Conservation (phyloP, 1,140 invertebrate genomes). For the Aleiodes sp. region DNA sequence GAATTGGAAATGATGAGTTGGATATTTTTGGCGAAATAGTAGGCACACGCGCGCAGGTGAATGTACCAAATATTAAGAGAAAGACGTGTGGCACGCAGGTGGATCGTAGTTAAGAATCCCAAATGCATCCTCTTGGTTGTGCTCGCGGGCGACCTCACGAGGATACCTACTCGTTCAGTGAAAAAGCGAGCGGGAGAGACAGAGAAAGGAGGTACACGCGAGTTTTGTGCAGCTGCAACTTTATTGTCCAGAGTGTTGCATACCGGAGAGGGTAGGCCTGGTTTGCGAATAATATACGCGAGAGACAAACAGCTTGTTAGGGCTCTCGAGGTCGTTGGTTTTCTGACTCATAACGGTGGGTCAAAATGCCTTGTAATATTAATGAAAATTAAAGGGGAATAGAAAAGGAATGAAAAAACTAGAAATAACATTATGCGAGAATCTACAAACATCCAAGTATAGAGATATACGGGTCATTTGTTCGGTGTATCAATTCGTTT, state of each 20-base stretch:
- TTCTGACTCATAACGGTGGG: constrained; percentile 6
- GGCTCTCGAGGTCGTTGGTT: background rate
- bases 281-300: constrained; percentile 14
- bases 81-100: constrained; percentile 49
- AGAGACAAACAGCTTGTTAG: constrained; percentile 7
- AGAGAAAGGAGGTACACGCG: constrained; percentile 43
- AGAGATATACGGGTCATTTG: constrained; percentile 20
- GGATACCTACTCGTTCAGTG: background rate
- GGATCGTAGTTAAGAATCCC: constrained; percentile 44
- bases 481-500: constrained; percentile 6
- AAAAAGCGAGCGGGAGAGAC: constrained; percentile 14
- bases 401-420: background rate
- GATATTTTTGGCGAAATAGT: constrained; percentile 4
- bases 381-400: no score
- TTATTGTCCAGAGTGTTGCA: constrained; percentile 19
- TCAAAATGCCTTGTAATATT: background rate
- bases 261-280: background rate
- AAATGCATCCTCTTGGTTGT: constrained; percentile 40
- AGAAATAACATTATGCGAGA: background rate
- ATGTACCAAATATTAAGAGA: constrained; percentile 28
- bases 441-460: background rate
- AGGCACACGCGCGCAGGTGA: constrained; percentile 56
- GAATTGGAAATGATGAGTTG: background rate
- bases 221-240: constrained; percentile 28
- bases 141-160: constrained; percentile 18